Evolutionary conservation across 2,113 vertebrate genomes (phyloP), one percentile per base, ranked within the genome.

Genomic region (Zapus hudsonius): DNA sequence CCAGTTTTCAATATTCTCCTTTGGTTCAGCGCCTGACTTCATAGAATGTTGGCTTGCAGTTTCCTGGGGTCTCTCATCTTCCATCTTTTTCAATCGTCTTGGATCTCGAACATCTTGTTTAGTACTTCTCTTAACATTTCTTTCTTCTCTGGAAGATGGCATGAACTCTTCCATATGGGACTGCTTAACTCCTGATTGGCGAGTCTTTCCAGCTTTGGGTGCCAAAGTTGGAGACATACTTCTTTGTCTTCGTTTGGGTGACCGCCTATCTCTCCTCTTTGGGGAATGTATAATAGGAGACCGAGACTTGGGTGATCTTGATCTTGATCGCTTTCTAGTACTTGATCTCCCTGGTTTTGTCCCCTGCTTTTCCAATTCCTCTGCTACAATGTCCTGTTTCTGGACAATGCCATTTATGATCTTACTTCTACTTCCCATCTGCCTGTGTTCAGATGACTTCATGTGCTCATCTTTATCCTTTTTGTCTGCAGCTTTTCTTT

Each of bases 181-280:
- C 87, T 98, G 98, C 87, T 99, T 99, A 81, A 95, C 96, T 78
- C 95, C 98, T 57, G 92, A 97, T 5, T 95, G 98, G 40, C 98
- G 98, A 38, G 97, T 97, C 91, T 99, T 99, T 25, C 97, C 98
- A 0, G 96, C 93, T 97, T 99, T 99, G 88, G 98, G 98, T 0
- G 98, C 97, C 0, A 98, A 98, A 38, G 98, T 98, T 20, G 98
- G 98, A 85, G 99, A 99, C 87, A 98, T 98, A 96, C 99, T 99
- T 89, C 99, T 97, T 12, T 98, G 96, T 89, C 98, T 94, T 96
- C 98, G 97, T 97, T 99, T 99, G 12, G 99, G 99, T 1, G 99
- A 99, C 0, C 99, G 97, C 36, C 99, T 97, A 19, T 99, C 99
- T 96, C 99, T 98, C 95, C 99, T 98, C 96, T 99, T 99, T 0